Conservation (phyloP, 2,113 vertebrate genomes). For the Etia nguti region DNA sequence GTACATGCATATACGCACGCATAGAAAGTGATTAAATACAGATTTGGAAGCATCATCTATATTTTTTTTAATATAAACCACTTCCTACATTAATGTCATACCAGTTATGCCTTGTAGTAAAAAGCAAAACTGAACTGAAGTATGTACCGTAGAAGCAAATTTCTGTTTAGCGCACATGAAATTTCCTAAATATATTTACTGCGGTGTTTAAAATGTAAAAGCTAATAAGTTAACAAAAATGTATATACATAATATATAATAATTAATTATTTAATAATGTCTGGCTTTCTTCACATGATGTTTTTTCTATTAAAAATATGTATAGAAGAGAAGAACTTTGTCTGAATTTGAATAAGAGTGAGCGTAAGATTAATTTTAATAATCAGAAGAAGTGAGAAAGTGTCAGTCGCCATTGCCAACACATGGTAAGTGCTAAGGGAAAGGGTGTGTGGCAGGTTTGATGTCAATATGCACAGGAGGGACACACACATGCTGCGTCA, state of each 20-base stretch:
- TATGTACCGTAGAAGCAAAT: not conserved
- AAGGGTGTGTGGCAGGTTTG: conserved; percentile 68
- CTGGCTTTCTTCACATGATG: not conserved
- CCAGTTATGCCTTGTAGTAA: not conserved
- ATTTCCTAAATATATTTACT: not conserved
- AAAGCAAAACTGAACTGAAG: not conserved
- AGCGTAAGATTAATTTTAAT: conserved; percentile 62
- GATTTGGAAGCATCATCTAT: not conserved
- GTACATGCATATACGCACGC: not conserved
- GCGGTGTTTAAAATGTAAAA: not conserved
- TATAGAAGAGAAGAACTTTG: not conserved
- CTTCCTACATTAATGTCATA: not conserved
- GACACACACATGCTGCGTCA: conserved; percentile 52
- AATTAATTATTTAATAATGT: not conserved
- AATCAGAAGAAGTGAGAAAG: conserved; percentile 65
- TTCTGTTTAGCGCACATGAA: not conserved
- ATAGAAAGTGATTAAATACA: not conserved
- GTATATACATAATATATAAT: not conserved
- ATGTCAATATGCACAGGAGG: conserved; percentile 50
- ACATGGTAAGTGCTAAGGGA: conserved; percentile 67
- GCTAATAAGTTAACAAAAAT: not conserved
- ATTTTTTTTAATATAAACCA: not conserved
- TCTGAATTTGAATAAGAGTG: conserved; percentile 34
- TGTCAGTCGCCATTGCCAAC: conserved; percentile 71
- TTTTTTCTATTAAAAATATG: not conserved